Percentiles rank a stretch among this genome's conserved stretches.
These are phyloP conservation scores for Tragelaphus strepsiceros DNA, from an alignment of 2,113 vertebrate genomes.

Conservation along the genomic window DNA sequence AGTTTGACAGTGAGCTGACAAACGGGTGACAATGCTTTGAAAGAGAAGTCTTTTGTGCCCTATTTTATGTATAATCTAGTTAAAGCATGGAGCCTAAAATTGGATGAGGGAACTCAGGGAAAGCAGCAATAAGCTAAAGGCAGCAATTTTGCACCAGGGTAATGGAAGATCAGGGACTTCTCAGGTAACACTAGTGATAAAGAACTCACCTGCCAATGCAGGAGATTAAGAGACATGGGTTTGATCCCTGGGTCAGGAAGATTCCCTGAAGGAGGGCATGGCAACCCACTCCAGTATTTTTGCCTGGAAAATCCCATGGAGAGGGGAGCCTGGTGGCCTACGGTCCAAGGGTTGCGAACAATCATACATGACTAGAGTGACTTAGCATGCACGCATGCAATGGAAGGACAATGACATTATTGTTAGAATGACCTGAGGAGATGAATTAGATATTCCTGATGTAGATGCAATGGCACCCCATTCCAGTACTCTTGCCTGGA, in stretches of 20 bases:
- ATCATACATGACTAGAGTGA: background rate
- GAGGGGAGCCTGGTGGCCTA: background rate
- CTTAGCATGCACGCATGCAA: accelerated
- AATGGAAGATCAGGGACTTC: background rate
- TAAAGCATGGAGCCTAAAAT: background rate
- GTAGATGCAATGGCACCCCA: background rate
- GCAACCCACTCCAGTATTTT: background rate
- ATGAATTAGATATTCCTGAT: background rate
- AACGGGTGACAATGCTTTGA: background rate
- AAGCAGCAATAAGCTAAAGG: background rate
- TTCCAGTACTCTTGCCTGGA: too few relatives aligned
- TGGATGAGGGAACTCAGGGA: background rate
- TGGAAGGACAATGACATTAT: background rate
- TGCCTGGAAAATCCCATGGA: background rate
- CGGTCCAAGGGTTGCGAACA: background rate
- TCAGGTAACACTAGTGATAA: background rate
- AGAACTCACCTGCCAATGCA: background rate
- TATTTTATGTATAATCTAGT: background rate
- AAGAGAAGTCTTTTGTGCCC: background rate
- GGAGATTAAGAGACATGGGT: background rate
- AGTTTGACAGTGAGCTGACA: background rate
- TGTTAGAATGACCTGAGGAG: background rate
- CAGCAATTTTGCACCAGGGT: background rate
- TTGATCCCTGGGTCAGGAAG: background rate
- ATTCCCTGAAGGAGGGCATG: background rate